These are phyloP conservation scores for Pseudopipra pipra DNA, from an alignment of 2,113 vertebrate species.

Conservation along the genomic window DNA sequence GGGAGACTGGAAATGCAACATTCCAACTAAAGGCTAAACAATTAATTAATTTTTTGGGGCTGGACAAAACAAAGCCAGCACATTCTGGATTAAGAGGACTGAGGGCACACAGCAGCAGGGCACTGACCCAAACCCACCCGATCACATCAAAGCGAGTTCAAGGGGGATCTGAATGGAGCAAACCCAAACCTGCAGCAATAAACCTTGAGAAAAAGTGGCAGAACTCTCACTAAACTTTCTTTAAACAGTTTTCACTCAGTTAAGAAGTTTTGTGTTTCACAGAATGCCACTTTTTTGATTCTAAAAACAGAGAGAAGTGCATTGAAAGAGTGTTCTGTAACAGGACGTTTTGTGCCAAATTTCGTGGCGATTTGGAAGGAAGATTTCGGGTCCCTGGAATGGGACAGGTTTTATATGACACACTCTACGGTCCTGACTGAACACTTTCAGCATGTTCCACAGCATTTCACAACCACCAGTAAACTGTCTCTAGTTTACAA, in stretches of 20 bases:
- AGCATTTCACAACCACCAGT: background rate
- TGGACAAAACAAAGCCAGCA: slow-evolving; percentile 20
- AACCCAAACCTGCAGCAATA: background rate
- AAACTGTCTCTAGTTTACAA: background rate
- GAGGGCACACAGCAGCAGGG: background rate
- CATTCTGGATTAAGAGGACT: background rate
- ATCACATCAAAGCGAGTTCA: background rate
- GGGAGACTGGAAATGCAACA: slow-evolving; percentile 52
- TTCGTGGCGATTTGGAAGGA: background rate
- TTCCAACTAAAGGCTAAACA: slow-evolving; percentile 51
- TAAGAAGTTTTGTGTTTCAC: background rate
- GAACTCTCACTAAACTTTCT: background rate
- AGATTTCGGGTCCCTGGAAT: fast-evolving
- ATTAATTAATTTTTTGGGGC: background rate
- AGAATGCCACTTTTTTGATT: background rate
- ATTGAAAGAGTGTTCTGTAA: background rate
- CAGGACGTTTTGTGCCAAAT: background rate
- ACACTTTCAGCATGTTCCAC: background rate
- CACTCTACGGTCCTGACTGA: background rate
- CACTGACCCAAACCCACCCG: background rate
- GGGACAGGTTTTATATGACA: background rate
- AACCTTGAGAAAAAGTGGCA: background rate
- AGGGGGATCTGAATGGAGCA: background rate
- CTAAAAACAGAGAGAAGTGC: background rate
- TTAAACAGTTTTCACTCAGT: background rate